Evolutionary conservation across 2,888 invertebrate species (phyloP).

Genomic region (Encarsia formosa): DNA sequence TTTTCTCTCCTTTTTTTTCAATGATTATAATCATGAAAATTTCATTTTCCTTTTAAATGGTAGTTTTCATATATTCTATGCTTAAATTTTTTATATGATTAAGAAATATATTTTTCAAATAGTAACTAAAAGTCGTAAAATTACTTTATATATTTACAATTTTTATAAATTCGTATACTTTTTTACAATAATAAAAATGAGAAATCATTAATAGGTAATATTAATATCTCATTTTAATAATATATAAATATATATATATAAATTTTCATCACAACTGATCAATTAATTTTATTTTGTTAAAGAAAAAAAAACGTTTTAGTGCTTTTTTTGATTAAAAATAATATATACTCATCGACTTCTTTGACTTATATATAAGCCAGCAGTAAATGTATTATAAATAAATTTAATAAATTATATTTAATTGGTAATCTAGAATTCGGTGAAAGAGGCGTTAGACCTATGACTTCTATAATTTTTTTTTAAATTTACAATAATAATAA

Average conservation of each 20-base stretch:
- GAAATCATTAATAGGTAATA: no score
- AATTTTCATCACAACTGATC: slow-evolving; percentile 5
- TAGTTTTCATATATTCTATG: slow-evolving; percentile 11
- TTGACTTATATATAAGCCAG: no score
- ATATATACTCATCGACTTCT: slow-evolving; percentile 11
- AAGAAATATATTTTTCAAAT: slow-evolving; percentile 29
- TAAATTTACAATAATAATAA: slow-evolving; percentile 23
- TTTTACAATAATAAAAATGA: slow-evolving; percentile 15
- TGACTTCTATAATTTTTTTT: slow-evolving; percentile 15
- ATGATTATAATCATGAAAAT: slow-evolving; percentile 16
- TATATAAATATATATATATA: slow-evolving; percentile 22
- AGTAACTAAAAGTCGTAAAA: slow-evolving; percentile 17
- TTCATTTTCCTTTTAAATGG: slow-evolving; percentile 18
- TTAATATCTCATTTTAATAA: no score
- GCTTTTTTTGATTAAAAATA: slow-evolving; percentile 14
- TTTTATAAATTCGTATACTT: slow-evolving; percentile 12
- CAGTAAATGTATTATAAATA: slow-evolving; percentile 16
- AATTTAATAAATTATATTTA: slow-evolving; percentile 25
- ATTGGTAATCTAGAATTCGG: slow-evolving; percentile 20
- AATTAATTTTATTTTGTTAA: slow-evolving; percentile 5
- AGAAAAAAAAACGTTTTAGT: slow-evolving; percentile 8
- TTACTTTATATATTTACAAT: slow-evolving; percentile 21
- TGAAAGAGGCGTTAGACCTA: slow-evolving; percentile 13
- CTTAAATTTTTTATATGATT: slow-evolving; percentile 2
- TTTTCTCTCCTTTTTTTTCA: slow-evolving; percentile 5